Percentiles rank a stretch among this genome's conserved stretches.
Conservation (phyloP, 2,888 invertebrate genomes). For the Synergus itoensis region DNA sequence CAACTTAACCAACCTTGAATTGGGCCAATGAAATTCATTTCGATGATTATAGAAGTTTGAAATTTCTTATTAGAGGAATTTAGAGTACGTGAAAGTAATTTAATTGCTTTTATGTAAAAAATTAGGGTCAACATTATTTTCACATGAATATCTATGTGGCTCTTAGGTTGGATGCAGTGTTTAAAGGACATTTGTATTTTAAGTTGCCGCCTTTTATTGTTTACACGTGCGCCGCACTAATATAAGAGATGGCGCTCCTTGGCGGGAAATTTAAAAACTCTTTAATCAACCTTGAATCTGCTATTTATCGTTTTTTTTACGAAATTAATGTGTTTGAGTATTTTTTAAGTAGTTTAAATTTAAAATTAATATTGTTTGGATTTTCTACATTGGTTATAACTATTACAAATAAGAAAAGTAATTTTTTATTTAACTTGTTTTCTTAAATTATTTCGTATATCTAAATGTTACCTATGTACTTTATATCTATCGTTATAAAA, state of each 20-base stretch:
- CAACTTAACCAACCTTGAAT: background rate
- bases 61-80: background rate
- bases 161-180: constrained; percentile 53
- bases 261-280: background rate
- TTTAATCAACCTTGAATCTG: background rate
- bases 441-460: background rate
- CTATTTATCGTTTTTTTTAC: background rate
- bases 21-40: background rate
- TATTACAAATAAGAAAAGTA: background rate
- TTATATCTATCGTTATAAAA: background rate
- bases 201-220: constrained; percentile 53
- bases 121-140: background rate
- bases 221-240: background rate
- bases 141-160: background rate
- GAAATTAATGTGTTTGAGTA: background rate
- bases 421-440: background rate
- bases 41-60: background rate
- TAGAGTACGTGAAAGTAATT: background rate
- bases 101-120: background rate
- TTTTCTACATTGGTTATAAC: background rate
- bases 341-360: background rate
- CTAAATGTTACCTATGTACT: background rate
- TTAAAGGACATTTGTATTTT: constrained; percentile 59
- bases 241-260: background rate
- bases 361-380: background rate